phyloP scores from a whole-genome alignment of 2,113 vertebrate species.

The Pyxicephalus adspersus region DNA sequence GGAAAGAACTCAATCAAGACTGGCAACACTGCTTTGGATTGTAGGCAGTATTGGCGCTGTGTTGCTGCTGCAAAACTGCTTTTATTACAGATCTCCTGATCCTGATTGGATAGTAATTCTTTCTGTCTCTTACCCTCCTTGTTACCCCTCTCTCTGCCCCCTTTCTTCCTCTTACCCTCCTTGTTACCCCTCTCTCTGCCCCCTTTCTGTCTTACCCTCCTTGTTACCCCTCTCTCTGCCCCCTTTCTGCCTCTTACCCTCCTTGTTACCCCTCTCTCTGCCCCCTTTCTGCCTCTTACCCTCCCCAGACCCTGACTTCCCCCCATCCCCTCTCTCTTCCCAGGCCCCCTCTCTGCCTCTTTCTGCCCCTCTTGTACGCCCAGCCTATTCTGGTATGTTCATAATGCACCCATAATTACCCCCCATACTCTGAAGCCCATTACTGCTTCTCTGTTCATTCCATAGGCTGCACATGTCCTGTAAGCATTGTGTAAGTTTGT shows the following conservation, averaged over 20 bases:
- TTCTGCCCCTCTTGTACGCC: background rate
- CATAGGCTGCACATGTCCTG: background rate
- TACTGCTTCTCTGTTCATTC: background rate
- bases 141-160: no score
- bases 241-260: background rate
- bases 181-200: background rate
- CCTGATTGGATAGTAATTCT: no score
- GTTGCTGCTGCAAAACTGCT: no score
- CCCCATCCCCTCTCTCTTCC: background rate
- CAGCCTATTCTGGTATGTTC: background rate
- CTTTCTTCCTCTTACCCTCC: background rate
- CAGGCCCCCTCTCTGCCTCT: no score
- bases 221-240: background rate
- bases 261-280: background rate
- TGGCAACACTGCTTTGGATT: no score
- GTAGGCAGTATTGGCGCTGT: no score
- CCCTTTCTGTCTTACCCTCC: background rate
- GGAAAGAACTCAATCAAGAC: no score
- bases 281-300: background rate
- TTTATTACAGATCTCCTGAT: no score
- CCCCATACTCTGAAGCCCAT: no score
- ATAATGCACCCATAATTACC: background rate
- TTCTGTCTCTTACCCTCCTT: no score
- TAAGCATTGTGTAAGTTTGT: conserved; percentile 16
- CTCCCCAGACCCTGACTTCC: background rate